phyloP scores from a whole-genome alignment of 30 jellyfish, hydroid and myxozoan genomes.

The Clytia hemisphaerica region DNA sequence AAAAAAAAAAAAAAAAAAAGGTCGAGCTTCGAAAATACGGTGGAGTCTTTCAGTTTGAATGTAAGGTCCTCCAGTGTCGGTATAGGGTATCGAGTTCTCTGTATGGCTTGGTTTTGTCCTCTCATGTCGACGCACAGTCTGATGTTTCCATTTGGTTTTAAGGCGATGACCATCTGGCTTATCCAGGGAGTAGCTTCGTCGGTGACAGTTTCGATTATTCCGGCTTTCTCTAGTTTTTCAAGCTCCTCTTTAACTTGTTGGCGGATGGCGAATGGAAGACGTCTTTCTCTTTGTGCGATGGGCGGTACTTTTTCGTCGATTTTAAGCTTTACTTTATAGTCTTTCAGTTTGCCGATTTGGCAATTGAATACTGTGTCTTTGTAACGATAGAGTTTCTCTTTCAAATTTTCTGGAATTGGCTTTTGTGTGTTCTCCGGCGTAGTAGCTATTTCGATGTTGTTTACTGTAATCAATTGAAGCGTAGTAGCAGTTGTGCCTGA shows the following conservation, averaged over 20 bases:
- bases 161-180: slow-evolving; percentile 37
- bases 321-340: no score
- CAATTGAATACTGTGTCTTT: no score
- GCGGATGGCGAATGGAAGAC: slow-evolving; percentile 32
- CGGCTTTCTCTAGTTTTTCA: slow-evolving; percentile 23
- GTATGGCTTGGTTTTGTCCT: slow-evolving; percentile 32
- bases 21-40: slow-evolving; percentile 36
- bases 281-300: slow-evolving; percentile 34
- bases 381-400: no score
- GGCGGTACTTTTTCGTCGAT: no score
- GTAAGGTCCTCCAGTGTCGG: slow-evolving; percentile 45
- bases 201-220: slow-evolving; percentile 34
- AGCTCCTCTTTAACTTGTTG: slow-evolving; percentile 25
- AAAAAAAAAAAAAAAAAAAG: no score
- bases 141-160: slow-evolving; percentile 18
- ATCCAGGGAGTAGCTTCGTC: slow-evolving; percentile 60
- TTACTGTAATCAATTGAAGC: no score
- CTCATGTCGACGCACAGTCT: slow-evolving; percentile 44
- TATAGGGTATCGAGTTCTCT: slow-evolving; percentile 31
- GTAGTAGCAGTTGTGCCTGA: no score
- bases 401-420: no score
- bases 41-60: slow-evolving; percentile 32
- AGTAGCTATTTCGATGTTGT: no score
- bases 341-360: no score
- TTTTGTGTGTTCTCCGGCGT: no score